phyloP scores from a whole-genome alignment of 2,888 invertebrate species.

The Cephus pygmeus region DNA sequence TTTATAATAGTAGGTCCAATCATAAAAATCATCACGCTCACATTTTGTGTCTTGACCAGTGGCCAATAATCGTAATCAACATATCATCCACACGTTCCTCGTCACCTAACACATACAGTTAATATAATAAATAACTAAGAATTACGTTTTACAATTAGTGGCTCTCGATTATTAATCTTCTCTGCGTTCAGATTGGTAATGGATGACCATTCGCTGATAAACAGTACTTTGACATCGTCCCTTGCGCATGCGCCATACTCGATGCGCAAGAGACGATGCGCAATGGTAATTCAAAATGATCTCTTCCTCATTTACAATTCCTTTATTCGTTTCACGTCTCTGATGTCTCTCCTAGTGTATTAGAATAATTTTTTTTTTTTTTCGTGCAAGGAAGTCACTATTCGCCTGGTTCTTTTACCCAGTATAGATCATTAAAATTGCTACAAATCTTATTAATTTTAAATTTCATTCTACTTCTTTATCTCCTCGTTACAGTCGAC shows the following conservation, averaged over 20 bases:
- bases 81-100: conserved; percentile 28
- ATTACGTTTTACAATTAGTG: conserved; percentile 41
- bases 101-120: conserved; percentile 35
- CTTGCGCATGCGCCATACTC: not conserved
- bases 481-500: not conserved
- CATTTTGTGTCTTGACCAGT: not conserved
- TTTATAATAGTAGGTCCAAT: conserved; percentile 10
- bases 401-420: not conserved
- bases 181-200: not conserved
- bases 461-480: not conserved
- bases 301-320: not conserved
- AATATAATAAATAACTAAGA: conserved; percentile 44
- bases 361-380: not conserved
- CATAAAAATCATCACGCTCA: not conserved
- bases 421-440: not conserved
- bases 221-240: not conserved
- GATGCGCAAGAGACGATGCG: not conserved
- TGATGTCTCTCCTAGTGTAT: conserved; percentile 16
- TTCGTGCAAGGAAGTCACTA: not conserved
- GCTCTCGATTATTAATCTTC: conserved; percentile 36
- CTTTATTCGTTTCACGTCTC: conserved; percentile 14
- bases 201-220: not conserved
- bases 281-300: not conserved
- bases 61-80: conserved; percentile 20
- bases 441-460: not conserved